Conservation (phyloP, 2,113 vertebrate genomes). For the Lichenostomus cassidix region DNA sequence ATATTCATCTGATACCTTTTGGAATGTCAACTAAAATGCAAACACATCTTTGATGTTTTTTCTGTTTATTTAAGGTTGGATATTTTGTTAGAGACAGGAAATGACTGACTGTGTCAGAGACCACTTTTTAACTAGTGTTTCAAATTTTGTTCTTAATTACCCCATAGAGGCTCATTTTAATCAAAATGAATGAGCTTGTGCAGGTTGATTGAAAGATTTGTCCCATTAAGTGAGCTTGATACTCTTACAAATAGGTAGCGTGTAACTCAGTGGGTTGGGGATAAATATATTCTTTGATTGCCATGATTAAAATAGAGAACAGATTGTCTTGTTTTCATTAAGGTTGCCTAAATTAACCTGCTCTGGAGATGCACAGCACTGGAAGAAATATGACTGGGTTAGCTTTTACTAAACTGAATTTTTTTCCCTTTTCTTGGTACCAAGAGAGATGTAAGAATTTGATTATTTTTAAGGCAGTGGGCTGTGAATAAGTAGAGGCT, state of each 20-base stretch:
- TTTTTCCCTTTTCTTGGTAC: neutral
- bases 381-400: neutral
- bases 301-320: neutral
- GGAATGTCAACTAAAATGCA: neutral
- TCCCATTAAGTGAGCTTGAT: neutral
- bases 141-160: conserved; percentile 21
- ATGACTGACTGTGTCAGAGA: neutral
- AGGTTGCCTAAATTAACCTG: neutral
- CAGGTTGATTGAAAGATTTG: neutral
- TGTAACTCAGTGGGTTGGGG: neutral
- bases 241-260: neutral
- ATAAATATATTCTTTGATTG: neutral
- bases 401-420: neutral
- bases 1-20: neutral
- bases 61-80: conserved; percentile 21
- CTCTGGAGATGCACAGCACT: neutral
- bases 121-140: neutral
- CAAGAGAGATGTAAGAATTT: neutral
- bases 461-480: neutral
- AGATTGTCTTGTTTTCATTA: neutral
- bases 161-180: neutral
- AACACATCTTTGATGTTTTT: conserved; percentile 31
- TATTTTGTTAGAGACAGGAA: neutral
- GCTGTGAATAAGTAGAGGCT: neutral
- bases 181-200: neutral